A percentile compares a stretch with the other conserved stretches of the same genome.
phyloP scores from a whole-genome alignment of 2,888 invertebrate species.

The Melikaiella ostensackeni region DNA sequence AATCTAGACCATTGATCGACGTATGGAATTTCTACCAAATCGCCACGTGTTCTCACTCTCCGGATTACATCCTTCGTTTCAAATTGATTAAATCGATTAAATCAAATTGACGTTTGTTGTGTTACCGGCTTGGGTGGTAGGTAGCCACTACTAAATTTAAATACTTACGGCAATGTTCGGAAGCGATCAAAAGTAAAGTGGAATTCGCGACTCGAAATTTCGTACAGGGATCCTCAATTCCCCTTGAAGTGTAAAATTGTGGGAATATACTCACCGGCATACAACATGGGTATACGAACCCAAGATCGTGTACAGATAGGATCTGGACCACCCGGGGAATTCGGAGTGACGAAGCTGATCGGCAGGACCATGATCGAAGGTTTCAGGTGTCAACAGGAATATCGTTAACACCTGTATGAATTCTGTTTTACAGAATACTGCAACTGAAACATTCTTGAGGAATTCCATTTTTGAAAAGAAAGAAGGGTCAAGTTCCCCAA shows the following conservation, averaged over 20 bases:
- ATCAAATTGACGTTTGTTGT: slow-evolving; percentile 24
- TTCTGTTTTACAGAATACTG: slow-evolving; percentile 43
- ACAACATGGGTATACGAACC: not conserved
- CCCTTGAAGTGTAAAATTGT: slow-evolving; percentile 8
- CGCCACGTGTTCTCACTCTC: slow-evolving; percentile 33
- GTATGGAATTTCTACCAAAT: slow-evolving; percentile 25
- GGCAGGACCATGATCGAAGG: slow-evolving; percentile 38
- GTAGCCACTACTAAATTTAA: slow-evolving; percentile 12
- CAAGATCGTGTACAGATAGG: slow-evolving; percentile 37
- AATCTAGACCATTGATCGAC: slow-evolving; percentile 24
- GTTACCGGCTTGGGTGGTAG: slow-evolving; percentile 29
- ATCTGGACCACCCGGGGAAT: slow-evolving; percentile 36
- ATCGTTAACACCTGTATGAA: slow-evolving; percentile 52
- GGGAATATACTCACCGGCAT: slow-evolving; percentile 1
- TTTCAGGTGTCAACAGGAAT: slow-evolving; percentile 53
- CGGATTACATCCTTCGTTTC: slow-evolving; percentile 20
- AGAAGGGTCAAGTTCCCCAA: slow-evolving; percentile 3
- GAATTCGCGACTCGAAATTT: slow-evolving; percentile 13
- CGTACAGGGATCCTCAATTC: not conserved
- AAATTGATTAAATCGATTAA: slow-evolving; percentile 32
- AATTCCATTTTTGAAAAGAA: not conserved
- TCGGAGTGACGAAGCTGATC: slow-evolving; percentile 37
- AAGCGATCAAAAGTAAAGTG: slow-evolving; percentile 22
- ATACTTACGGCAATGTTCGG: slow-evolving; percentile 34
- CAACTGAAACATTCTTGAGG: slow-evolving; percentile 27